Evolutionary conservation across 2,797 vertebrate genomes (phyloP).

Genomic region (Perodicticus potto): DNA sequence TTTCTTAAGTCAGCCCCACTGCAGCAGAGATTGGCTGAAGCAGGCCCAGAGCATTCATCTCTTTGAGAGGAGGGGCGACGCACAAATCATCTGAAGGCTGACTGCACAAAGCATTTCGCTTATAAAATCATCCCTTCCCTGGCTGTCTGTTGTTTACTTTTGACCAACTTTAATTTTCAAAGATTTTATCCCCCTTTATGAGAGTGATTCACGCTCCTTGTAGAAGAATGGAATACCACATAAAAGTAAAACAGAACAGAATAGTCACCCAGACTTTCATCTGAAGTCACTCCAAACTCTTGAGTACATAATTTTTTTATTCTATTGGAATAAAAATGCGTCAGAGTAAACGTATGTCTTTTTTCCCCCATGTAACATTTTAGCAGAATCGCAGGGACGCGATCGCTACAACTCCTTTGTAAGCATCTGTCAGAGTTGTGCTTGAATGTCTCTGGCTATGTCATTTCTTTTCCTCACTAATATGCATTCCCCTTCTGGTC

Average conservation of each 20-base stretch:
- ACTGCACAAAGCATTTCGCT: neutral
- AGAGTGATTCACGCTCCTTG: slow-evolving; percentile 3
- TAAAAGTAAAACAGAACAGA: slow-evolving; percentile 39
- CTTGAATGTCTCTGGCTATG: neutral
- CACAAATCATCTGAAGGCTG: neutral
- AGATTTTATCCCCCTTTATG: slow-evolving; percentile 21
- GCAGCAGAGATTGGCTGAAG: slow-evolving; percentile 75
- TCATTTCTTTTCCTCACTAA: slow-evolving; percentile 41
- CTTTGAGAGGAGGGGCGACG: neutral
- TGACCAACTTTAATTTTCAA: slow-evolving; percentile 65
- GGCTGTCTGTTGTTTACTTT: slow-evolving; percentile 28
- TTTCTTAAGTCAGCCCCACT: slow-evolving; percentile 75
- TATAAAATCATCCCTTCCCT: neutral
- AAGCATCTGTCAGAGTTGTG: slow-evolving; percentile 3
- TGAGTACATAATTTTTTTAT: neutral
- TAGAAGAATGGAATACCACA: slow-evolving; percentile 16
- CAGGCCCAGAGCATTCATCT: neutral
- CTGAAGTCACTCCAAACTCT: slow-evolving; percentile 6
- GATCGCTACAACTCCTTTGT: neutral
- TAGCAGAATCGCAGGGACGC: neutral
- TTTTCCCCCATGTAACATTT: slow-evolving; percentile 28
- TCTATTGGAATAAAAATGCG: neutral
- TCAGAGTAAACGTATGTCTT: neutral
- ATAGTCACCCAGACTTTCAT: neutral
- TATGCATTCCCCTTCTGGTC: neutral